phyloP scores from a whole-genome alignment of 1,140 invertebrate species.

The Eurosta solidaginis region DNA sequence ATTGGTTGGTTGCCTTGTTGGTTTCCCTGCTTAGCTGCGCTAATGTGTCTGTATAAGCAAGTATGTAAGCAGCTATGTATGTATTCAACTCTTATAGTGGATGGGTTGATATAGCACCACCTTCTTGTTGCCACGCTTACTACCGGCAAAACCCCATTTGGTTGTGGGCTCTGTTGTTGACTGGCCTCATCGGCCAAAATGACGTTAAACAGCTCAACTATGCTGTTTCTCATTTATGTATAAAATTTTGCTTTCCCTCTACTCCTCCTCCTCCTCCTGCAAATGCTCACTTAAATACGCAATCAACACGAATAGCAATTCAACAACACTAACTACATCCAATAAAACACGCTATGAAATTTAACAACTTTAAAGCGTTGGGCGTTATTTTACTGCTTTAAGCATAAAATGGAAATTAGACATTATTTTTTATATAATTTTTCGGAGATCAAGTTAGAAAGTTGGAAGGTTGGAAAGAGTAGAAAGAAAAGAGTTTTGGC shows the following conservation, averaged over 20 bases:
- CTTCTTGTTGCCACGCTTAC: background rate
- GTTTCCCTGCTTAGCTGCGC: background rate
- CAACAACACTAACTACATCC: conserved; percentile 16
- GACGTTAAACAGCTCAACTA: conserved; percentile 15
- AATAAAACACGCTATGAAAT: conserved; percentile 6
- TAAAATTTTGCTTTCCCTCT: background rate
- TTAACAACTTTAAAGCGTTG: background rate
- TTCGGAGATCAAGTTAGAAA: no score
- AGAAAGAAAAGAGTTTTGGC: no score
- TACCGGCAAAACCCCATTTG: background rate
- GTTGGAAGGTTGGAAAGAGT: no score
- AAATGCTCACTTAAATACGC: conserved; percentile 20
- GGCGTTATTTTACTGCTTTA: background rate
- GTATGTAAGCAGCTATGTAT: conserved; percentile 49
- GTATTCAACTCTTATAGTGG: no score
- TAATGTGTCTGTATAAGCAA: conserved; percentile 22
- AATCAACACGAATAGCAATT: conserved; percentile 14
- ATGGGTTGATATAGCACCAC: background rate
- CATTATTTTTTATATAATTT: no score
- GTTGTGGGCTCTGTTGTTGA: background rate
- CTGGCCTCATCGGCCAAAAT: background rate
- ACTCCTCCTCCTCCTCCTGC: background rate
- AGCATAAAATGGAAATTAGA: background rate
- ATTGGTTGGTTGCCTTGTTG: conserved; percentile 8
- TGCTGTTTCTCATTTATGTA: background rate